Percentiles rank a stretch among this genome's conserved stretches.
phyloP scores from a whole-genome alignment of 1,140 invertebrate genomes.

The Lineus longissimus region DNA sequence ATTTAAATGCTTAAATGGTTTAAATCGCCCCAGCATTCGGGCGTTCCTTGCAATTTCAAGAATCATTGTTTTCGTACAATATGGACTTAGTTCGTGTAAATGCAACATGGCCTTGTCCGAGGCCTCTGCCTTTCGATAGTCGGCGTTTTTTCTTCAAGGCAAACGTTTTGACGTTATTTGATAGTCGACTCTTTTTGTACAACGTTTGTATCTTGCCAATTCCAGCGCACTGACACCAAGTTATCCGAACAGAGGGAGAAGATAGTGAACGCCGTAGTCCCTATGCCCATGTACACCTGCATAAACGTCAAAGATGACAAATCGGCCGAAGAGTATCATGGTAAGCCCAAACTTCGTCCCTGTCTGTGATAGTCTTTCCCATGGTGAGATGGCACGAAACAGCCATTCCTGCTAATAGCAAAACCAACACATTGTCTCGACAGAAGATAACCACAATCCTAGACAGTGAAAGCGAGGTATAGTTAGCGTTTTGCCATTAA shows the following conservation, averaged over 20 bases:
- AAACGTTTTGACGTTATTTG: too few relatives aligned
- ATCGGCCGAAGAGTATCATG: conserved; percentile 56
- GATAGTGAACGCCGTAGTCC: conserved; percentile 21
- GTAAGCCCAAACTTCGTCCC: conserved; percentile 23
- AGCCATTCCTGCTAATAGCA: too few relatives aligned
- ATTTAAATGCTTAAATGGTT: background rate
- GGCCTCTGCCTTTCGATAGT: background rate
- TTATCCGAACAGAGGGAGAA: too few relatives aligned
- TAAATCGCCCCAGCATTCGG: too few relatives aligned
- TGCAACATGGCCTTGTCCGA: background rate
- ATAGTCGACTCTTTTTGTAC: too few relatives aligned
- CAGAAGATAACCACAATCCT: background rate
- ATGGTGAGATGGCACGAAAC: background rate
- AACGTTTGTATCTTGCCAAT: too few relatives aligned
- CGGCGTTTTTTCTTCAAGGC: background rate
- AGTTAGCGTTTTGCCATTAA: too few relatives aligned
- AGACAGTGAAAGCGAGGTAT: too few relatives aligned
- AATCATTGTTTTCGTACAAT: too few relatives aligned
- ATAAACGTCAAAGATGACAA: conserved; percentile 57
- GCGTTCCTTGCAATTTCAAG: too few relatives aligned
- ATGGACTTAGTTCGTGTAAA: background rate
- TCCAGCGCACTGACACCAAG: too few relatives aligned
- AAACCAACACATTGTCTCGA: background rate
- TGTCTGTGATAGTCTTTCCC: conserved; percentile 6
- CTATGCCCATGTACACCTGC: conserved; percentile 57